A percentile compares a stretch with the other conserved stretches of the same genome.
phyloP scores from a whole-genome alignment of 64 coral and sea anemone genomes.

The Hydrozoanthus tunicans region DNA sequence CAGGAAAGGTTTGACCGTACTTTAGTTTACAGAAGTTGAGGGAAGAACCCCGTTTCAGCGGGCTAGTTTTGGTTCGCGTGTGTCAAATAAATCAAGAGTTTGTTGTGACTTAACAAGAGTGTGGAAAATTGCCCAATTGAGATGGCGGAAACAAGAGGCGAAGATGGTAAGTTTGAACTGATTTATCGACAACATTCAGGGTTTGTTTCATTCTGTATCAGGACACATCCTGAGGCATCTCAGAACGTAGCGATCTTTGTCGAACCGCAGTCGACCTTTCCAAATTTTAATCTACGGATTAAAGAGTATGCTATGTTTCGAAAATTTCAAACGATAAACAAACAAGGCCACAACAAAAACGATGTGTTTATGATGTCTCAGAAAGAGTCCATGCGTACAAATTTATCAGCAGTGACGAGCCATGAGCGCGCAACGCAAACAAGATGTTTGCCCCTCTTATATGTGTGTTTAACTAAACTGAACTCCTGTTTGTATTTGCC shows the following conservation, averaged over 20 bases:
- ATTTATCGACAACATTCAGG: background rate
- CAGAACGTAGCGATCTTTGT: no score
- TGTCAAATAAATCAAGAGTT: constrained; percentile 34
- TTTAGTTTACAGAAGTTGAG: background rate
- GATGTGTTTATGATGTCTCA: no score
- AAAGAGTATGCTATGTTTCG: background rate
- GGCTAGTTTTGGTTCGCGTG: background rate
- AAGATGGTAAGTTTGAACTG: constrained; percentile 36
- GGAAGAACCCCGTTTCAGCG: constrained; percentile 32
- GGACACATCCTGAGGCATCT: background rate
- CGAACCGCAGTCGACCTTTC: background rate
- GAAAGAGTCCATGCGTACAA: no score
- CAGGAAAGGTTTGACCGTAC: background rate
- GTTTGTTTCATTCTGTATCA: background rate
- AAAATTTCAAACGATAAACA: background rate
- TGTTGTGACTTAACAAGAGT: constrained; percentile 9
- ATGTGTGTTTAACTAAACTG: background rate
- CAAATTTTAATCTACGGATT: background rate
- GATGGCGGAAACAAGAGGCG: constrained; percentile 45
- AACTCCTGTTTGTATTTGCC: constrained; percentile 23
- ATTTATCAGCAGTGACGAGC: no score
- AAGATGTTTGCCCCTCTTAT: background rate
- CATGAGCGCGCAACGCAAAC: no score
- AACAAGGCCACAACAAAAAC: background rate
- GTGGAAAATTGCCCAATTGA: background rate